These are phyloP conservation scores for Syritta pipiens DNA, from an alignment of 2,888 invertebrate species.

Conservation along the genomic window DNA sequence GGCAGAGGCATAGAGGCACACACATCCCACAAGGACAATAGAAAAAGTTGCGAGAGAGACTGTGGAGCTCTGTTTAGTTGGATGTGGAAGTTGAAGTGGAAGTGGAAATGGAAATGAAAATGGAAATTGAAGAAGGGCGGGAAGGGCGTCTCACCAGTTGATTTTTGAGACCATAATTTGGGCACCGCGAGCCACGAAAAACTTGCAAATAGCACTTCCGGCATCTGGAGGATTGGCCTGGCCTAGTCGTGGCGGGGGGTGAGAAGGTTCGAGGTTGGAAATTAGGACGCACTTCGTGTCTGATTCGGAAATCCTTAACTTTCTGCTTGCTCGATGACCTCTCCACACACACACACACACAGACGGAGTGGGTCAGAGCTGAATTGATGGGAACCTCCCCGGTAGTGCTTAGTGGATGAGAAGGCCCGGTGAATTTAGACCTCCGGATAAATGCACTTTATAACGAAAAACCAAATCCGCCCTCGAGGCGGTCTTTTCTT, in stretches of 20 bases:
- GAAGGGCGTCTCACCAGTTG: too few species aligned
- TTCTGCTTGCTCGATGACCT: too few species aligned
- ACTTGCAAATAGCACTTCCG: too few species aligned
- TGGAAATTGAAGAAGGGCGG: not conserved
- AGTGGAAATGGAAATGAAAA: not conserved
- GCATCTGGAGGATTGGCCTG: too few species aligned
- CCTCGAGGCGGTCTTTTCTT: slow-evolving; percentile 33
- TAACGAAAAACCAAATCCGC: not conserved
- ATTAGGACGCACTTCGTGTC: too few species aligned
- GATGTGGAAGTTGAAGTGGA: not conserved
- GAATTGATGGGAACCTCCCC: slow-evolving; percentile 23
- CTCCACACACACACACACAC: too few species aligned
- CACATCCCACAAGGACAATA: slow-evolving; percentile 41
- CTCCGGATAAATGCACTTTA: slow-evolving; percentile 58
- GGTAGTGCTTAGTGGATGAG: slow-evolving; percentile 1
- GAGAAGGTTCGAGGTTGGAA: too few species aligned
- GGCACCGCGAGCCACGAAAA: too few species aligned
- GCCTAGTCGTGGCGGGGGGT: too few species aligned
- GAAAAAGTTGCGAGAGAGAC: not conserved
- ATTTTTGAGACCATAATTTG: too few species aligned
- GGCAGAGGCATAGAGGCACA: not conserved
- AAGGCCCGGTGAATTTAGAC: slow-evolving; percentile 2
- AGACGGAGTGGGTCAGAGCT: slow-evolving; percentile 2
- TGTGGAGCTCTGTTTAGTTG: not conserved
- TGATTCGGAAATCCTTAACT: too few species aligned